Conservation (phyloP, 1,140 invertebrate genomes). For the Schlechtendalia chinensis region DNA sequence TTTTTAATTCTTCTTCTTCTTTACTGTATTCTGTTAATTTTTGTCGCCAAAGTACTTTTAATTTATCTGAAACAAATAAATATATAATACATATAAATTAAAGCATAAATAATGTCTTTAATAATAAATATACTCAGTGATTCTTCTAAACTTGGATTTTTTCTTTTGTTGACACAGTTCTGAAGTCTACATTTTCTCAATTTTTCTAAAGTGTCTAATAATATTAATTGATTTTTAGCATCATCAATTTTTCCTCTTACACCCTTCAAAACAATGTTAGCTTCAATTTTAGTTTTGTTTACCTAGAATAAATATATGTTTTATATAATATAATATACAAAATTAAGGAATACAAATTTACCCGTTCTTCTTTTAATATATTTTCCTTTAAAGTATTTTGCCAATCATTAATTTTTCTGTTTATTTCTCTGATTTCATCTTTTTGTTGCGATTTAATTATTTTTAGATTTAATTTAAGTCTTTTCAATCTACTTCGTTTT, state of each 20-base stretch:
- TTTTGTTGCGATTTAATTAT: conserved; percentile 57
- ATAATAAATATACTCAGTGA: conserved; percentile 36
- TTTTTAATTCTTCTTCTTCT: conserved; percentile 54
- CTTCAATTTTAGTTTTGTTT: conserved; percentile 65
- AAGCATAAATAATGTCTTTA: conserved; percentile 1
- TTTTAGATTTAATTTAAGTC: conserved; percentile 57
- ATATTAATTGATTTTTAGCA: conserved; percentile 63
- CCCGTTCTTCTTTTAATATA: conserved; percentile 64
- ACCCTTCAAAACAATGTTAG: conserved; percentile 68
- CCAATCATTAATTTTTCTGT: conserved; percentile 64
- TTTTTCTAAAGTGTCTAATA: conserved; percentile 65
- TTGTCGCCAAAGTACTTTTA: conserved; percentile 52
- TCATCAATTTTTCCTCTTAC: conserved; percentile 68
- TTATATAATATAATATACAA: conserved; percentile 1
- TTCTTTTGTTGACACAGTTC: conserved; percentile 63
- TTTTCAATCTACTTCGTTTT: conserved; percentile 62
- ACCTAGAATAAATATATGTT: conserved; percentile 58
- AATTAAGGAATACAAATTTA: conserved; percentile 53
- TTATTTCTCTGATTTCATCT: conserved; percentile 57
- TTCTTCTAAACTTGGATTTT: conserved; percentile 58
- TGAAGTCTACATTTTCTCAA: conserved; percentile 64
- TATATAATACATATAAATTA: neutral
- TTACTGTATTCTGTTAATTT: conserved; percentile 56
- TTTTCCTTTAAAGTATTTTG: conserved; percentile 63
- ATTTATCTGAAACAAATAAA: neutral